phyloP scores from a whole-genome alignment of 2,888 invertebrate species.

The Halocaridina rubra region DNA sequence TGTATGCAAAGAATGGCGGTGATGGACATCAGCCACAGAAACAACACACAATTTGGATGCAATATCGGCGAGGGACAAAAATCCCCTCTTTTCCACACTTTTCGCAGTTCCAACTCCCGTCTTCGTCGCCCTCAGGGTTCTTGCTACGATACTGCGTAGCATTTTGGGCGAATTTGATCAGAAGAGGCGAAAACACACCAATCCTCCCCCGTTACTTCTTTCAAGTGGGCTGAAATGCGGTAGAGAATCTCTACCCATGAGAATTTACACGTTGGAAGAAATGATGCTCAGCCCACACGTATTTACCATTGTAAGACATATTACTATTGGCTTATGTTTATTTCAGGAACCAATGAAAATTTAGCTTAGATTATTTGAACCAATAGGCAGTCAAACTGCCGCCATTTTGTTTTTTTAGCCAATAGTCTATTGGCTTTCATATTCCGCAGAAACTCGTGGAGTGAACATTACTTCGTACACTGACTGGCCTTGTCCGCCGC shows the following conservation, averaged over 20 bases:
- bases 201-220: constrained; percentile 31
- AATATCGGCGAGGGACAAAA: constrained; percentile 11
- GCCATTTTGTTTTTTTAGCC: neutral
- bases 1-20: constrained; percentile 9
- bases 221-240: constrained; percentile 21
- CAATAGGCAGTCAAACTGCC: neutral
- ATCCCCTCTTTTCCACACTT: neutral
- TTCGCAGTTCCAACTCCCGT: neutral
- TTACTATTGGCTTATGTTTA: no score
- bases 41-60: constrained; percentile 3
- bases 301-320: neutral
- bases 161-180: constrained; percentile 10
- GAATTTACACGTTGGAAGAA: constrained; percentile 1
- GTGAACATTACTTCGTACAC: constrained; percentile 28
- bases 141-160: constrained; percentile 36
- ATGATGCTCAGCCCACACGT: neutral
- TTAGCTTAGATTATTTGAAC: neutral
- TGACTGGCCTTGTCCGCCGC: constrained; percentile 33
- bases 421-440: neutral
- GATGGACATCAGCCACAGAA: neutral
- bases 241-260: neutral
- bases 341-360: no score
- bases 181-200: constrained; percentile 34
- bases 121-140: neutral
- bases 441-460: neutral